Evolutionary conservation across 2,888 invertebrate species (phyloP), one percentile per base, ranked within the genome.

Genomic region (Ectemnius continuus): DNA sequence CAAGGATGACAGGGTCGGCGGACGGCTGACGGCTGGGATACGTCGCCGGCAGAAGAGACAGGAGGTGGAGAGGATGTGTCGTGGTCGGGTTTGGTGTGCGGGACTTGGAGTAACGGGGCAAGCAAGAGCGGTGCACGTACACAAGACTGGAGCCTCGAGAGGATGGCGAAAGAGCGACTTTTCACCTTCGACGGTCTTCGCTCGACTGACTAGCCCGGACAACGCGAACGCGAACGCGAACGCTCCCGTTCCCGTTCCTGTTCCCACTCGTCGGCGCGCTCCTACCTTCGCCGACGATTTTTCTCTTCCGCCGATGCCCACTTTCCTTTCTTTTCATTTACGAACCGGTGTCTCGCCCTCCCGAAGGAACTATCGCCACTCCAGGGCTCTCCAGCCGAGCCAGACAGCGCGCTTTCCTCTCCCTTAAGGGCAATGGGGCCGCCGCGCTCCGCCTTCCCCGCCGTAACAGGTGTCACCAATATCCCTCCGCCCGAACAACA

Each of bases 151-250:
- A 26, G 58, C 26, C 26, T 14, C 20, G 58, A 6, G 58, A 58
- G 46, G n/a, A 52, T 16, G 52, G 52, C 14, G 52, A 52, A 52
- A 52, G 52, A 52, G 52, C 52, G 75, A 76, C 82, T 82, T 82
- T 82, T 82, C 82, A 82, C 82, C 82, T 82, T 82, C 82, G 77
- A 77, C 82, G 75, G 70, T 70, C 73, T 70, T 69, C 70, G 64
- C 56, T 66, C 76, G 73, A 82, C 76, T 78, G 82, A 82, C 75
- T 73, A 67, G 76, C 67, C 61, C 56, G 64, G 60, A 57, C 56
- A 62, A 48, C 47, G 58, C 60, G 60, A 76, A 68, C 71, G 45
- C 69, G 46, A 62, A 48, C 47, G 58, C 60, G 60, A 76, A 68
- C 71, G 45, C 69, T 72, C 68, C 63, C 58, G 75, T 62, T 71